These are phyloP conservation scores for Epizoanthus stellaris DNA, from an alignment of 92 coral and sea anemone species.

Conservation along the genomic window DNA sequence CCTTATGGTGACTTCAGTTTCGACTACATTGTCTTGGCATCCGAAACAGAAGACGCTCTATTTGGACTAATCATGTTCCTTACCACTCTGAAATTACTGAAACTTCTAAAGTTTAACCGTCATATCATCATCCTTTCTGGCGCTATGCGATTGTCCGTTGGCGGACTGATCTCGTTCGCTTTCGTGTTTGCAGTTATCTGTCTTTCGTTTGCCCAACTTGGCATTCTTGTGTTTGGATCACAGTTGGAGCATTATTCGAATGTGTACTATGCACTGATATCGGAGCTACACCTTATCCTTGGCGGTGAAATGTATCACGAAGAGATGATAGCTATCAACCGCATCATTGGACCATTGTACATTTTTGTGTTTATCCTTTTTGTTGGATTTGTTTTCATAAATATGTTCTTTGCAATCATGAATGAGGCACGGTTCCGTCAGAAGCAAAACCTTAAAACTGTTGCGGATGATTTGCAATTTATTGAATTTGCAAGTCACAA, in stretches of 20 bases:
- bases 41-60: conserved; percentile 58
- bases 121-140: conserved; percentile 56
- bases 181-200: conserved; percentile 61
- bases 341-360: conserved; percentile 63
- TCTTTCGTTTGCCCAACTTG: conserved; percentile 70
- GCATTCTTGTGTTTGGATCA: conserved; percentile 67
- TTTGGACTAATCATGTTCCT: conserved; percentile 65
- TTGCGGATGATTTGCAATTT: conserved; percentile 32
- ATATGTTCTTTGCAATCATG: conserved; percentile 61
- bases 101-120: conserved; percentile 54
- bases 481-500: conserved; percentile 14
- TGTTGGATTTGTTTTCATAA: conserved; percentile 64
- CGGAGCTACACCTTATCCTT: conserved; percentile 67
- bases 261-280: conserved; percentile 46
- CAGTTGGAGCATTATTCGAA: conserved; percentile 53
- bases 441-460: conserved; percentile 8
- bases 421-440: conserved; percentile 48
- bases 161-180: conserved; percentile 51
- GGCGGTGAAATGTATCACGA: conserved; percentile 64
- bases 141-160: conserved; percentile 53
- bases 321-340: conserved; percentile 47
- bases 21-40: conserved; percentile 55
- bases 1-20: conserved; percentile 70
- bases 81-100: conserved; percentile 63
- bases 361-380: conserved; percentile 52